Evolutionary conservation across 2,797 vertebrate species (phyloP), one percentile per base, ranked within the genome.

Genomic region (Epinephelus malabaricus): DNA sequence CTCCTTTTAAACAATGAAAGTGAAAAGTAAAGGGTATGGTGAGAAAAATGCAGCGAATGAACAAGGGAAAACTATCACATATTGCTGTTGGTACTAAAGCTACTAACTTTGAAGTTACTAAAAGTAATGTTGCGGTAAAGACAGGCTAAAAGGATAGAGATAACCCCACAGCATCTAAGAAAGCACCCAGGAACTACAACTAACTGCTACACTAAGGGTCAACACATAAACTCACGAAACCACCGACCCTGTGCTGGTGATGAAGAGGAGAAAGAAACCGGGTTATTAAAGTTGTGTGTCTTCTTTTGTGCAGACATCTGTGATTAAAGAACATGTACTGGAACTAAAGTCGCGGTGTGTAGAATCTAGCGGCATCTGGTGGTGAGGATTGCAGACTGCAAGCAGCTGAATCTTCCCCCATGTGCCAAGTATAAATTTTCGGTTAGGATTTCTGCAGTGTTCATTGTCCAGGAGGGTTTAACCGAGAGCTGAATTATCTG

Each of bases 161-260:
- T 43, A 43, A 43, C 9, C 40, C 40, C 40, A 65, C 6, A 0
- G 49, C 68, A 27, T 56, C 50, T 67, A 68, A 67, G n/a, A 51
- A 25, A 53, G 60, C 43, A 13, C 61, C 34, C 19, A 83, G 54
- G 34, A 9, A 72, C 81, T 76, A 88, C 68, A 73, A 55, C 23
- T 49, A 84, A 60, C 76, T 70, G 45, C 90, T 83, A 85, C 30
- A 21, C 75, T 70, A 85, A 8, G 5, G 30, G 9, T 13, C 8
- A 45, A 81, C 59, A 83, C 60, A 69, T 59, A 73, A 80, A 94
- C 90, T 94, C 92, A 93, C 86, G 30, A 73, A 46, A 34, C 62
- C 18, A 85, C 84, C 1, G 13, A 90, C 90, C 88, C 46, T 85
- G 58, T 58, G 87, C 94, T 95, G 92, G 76, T 59, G 78, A 84